These are phyloP conservation scores for Emmelina monodactyla DNA, from an alignment of 2,888 invertebrate species.

Conservation along the genomic window DNA sequence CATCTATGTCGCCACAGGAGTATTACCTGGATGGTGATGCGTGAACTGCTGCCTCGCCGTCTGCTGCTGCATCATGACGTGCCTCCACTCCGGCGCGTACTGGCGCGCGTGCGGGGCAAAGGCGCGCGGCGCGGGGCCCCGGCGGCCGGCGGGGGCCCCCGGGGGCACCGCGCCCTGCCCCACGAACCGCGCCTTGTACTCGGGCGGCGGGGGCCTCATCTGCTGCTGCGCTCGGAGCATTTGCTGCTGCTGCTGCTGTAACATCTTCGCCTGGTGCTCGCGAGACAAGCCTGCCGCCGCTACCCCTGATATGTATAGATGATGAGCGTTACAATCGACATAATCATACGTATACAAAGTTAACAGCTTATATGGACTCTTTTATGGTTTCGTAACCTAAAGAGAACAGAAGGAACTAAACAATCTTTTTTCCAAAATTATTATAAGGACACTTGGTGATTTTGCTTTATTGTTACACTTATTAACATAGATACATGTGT, in stretches of 20 bases:
- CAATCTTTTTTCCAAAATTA: too few relatives aligned
- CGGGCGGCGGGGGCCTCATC: slow-evolving; percentile 82
- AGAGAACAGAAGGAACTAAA: too few relatives aligned
- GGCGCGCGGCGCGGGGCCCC: slow-evolving; percentile 27
- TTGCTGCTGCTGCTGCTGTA: slow-evolving; percentile 74
- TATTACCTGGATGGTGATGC: slow-evolving; percentile 56
- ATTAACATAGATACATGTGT: too few relatives aligned
- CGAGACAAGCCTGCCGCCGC: slow-evolving; percentile 58
- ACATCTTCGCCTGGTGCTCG: slow-evolving; percentile 72
- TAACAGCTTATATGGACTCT: not conserved
- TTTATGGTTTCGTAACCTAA: too few relatives aligned
- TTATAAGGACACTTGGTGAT: too few relatives aligned
- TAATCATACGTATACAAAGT: not conserved
- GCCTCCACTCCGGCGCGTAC: slow-evolving; percentile 57
- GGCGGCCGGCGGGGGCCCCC: slow-evolving; percentile 26
- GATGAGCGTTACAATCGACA: not conserved
- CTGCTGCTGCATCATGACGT: slow-evolving; percentile 69
- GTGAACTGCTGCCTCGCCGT: slow-evolving; percentile 46
- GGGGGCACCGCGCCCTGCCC: slow-evolving; percentile 19
- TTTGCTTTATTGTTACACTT: too few relatives aligned
- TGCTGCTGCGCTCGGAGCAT: slow-evolving; percentile 65
- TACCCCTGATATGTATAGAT: slow-evolving; percentile 36
- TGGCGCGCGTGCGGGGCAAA: slow-evolving; percentile 43
- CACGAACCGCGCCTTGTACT: slow-evolving; percentile 78
- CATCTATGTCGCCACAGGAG: too few relatives aligned